These are phyloP conservation scores for Halcyon leucocephala DNA, from an alignment of 2,797 vertebrate genomes.

Conservation along the genomic window DNA sequence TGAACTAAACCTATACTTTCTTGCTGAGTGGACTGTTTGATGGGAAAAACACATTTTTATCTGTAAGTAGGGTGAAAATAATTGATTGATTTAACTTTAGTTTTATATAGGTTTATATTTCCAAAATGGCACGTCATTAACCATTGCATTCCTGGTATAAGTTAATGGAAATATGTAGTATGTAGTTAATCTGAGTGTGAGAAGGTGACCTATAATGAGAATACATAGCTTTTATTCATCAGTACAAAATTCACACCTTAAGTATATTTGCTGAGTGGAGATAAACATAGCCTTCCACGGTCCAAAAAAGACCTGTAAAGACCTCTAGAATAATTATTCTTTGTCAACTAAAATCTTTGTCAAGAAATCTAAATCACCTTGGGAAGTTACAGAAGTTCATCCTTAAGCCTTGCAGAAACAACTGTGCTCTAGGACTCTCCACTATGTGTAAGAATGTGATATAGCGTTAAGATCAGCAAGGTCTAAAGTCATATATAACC, in stretches of 20 bases:
- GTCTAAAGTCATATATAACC: neutral
- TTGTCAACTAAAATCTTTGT: neutral
- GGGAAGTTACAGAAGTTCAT: neutral
- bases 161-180: neutral
- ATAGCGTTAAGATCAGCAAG: neutral
- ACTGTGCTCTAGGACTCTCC: neutral
- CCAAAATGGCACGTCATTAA: neutral
- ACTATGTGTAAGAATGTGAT: neutral
- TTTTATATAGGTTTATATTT: neutral
- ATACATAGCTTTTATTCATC: neutral
- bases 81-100: neutral
- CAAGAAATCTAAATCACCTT: neutral
- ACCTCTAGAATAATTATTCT: neutral
- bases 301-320: neutral
- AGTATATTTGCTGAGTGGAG: neutral
- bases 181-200: neutral
- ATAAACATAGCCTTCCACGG: neutral
- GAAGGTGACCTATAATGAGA: neutral
- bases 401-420: neutral
- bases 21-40: neutral
- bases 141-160: neutral
- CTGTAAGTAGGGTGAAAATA: neutral
- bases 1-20: neutral
- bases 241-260: neutral
- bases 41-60: neutral